Base-by-base conservation (phyloP, 1,140 invertebrate species). In the Zeugodacus cucurbitae region DNA sequence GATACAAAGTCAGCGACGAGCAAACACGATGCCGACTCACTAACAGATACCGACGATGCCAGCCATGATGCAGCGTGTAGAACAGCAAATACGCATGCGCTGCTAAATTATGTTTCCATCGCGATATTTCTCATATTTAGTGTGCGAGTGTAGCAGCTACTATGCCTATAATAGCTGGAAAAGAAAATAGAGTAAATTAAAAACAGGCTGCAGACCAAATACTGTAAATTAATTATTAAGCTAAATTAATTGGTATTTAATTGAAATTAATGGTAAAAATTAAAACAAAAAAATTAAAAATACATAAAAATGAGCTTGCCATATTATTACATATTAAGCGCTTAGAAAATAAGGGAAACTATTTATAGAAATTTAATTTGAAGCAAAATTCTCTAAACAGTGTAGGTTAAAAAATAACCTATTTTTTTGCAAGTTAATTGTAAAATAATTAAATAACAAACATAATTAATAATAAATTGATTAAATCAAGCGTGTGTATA, bases 21-120 rank as follows among this genome's bases (percentile, higher is more conserved):
- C 0, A 92, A 92, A 41, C 92, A 93, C 37, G 92, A 93, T 87
- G 91, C 92, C 88, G 90, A 92, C 88, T 93, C 91, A 34, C 29
- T 92, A 22, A 92, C 92, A 44, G 54, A 88, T 17, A 87, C 88
- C 44, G 88, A 85, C 78, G 91, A 92, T 54, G 91, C 26, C 48
- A 86, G 20, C 2, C 48, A 86, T 17, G 54, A 14, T 8, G 54
- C 37, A 34, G 85, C 74, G 5, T 48, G 74, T 48, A 48, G 10
- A 20, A 82, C 37, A 14, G 22, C n/a, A 0, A 44, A 2, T 29
- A 11, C 74, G 74, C 74, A 82, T 48, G 26, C 74, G 74, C 41
- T 54, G 11, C 22, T 82, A 10, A 2, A 4, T 26, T 82, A 82
- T 82, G n/a, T 26, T 29, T 22, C 7, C n/a, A 1, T 29, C 8